Evolutionary conservation across 2,888 invertebrate genomes (phyloP).

Genomic region (Drosophila neonasuta): DNA sequence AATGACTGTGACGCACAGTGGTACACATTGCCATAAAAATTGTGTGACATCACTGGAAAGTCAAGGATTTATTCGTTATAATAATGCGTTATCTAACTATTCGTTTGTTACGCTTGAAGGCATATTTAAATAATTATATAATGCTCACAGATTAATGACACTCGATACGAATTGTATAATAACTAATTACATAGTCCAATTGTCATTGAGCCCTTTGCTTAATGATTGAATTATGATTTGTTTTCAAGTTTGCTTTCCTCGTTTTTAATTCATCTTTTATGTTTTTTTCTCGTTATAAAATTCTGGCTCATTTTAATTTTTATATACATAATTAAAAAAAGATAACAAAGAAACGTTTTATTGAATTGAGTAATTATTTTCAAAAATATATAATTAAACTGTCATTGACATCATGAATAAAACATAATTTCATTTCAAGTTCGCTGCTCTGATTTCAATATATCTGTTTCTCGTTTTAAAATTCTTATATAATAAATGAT

Average conservation of each 20-base stretch:
- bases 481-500: too few relatives aligned
- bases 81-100: not conserved
- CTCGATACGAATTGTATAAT: not conserved
- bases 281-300: too few relatives aligned
- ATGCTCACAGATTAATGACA: not conserved
- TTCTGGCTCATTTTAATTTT: too few relatives aligned
- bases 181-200: not conserved
- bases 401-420: too few relatives aligned
- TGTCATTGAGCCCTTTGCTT: not conserved
- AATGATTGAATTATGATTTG: not conserved
- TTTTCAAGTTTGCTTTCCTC: not conserved
- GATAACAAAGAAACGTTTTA: too few relatives aligned
- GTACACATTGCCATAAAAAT: not conserved
- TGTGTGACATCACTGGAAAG: not conserved
- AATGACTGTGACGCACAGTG: slow-evolving; percentile 26
- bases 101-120: not conserved
- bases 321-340: too few relatives aligned
- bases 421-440: too few relatives aligned
- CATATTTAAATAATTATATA: not conserved
- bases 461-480: too few relatives aligned
- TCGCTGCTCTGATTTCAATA: too few relatives aligned
- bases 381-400: too few relatives aligned
- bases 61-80: not conserved
- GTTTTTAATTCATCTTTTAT: too few relatives aligned
- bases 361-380: too few relatives aligned